Base-by-base conservation (phyloP, 2,113 vertebrate genomes). In the Strix uralensis region DNA sequence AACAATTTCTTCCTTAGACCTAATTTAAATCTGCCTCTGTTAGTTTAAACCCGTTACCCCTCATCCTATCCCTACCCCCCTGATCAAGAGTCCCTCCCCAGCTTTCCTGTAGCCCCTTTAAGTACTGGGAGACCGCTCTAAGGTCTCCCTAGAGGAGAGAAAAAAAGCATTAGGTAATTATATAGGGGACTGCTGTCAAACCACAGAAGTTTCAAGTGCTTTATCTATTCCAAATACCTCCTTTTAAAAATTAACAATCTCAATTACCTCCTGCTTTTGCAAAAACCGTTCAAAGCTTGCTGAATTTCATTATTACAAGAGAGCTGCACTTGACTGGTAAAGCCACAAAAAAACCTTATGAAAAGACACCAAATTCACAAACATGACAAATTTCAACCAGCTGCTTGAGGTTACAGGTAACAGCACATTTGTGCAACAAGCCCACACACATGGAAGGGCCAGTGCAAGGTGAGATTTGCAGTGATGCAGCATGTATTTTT, bases 391-490 rank as follows among this genome's bases (percentile, higher is more conserved):
- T 21, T 62, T 32, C 66, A 72, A 17, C 7, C 32, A 55, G n/a
- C n/a, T 49, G 15, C 52, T 49, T 10, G 12, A 77, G n/a, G 57
- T 52, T 22, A 26, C 49, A 20, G 49, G 27, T n/a, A 55, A 29
- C 32, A 17, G 7, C 16, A 5, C 12, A 5, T n/a, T 15, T 10
- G 36, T 20, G 17, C 32, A 44, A n/a, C 21, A 7, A 81, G 30
- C 22, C 63, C n/a, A 9, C 0, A 1, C 6, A 5, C 17, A 10
- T 5, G 27, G n/a, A 32, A 52, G 30, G 26, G 23, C 32, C 17
- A 9, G 17, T 3, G 29, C 15, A 51, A 29, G 15, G 51, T 2
- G 51, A 27, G 34, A 32, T 25, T 11, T 30, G 38, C 59, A 12
- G 44, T 2, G 10, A 25, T 5, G 32, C 36, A 47, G 55, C 23